Conservation (phyloP, 2,797 vertebrate species). For the Morus bassanus region DNA sequence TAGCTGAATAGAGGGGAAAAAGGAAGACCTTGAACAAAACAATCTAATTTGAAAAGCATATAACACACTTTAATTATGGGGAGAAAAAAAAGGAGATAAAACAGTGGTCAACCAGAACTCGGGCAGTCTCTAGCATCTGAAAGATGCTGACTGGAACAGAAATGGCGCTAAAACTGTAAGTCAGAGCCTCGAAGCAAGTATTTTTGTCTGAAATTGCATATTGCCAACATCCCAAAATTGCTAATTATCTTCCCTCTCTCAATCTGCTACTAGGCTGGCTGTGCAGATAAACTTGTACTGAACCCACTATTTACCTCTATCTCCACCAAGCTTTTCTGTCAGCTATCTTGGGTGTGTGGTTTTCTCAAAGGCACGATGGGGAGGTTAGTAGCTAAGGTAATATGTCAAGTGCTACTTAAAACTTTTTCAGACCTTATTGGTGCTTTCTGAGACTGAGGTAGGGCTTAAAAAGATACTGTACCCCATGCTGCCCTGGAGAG, state of each 20-base stretch:
- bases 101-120: background rate
- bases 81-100: background rate
- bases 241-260: background rate
- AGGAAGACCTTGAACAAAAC: background rate
- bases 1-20: background rate
- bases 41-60: background rate
- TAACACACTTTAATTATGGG: background rate
- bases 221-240: background rate
- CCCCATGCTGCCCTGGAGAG: background rate
- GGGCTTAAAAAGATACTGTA: background rate
- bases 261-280: background rate
- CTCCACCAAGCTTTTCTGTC: background rate
- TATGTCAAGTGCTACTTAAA: background rate
- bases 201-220: slow-evolving; percentile 3
- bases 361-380: background rate
- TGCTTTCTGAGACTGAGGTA: background rate
- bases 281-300: background rate
- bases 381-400: background rate
- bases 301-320: background rate
- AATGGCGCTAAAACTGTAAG: background rate
- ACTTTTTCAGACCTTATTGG: background rate
- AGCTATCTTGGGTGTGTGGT: background rate
- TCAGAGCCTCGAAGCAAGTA: background rate
- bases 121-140: background rate
- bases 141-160: background rate